A percentile compares a stretch with the other conserved stretches of the same genome.
Evolutionary conservation across 2,888 invertebrate genomes (phyloP).

Genomic region (Atethmia centrago): DNA sequence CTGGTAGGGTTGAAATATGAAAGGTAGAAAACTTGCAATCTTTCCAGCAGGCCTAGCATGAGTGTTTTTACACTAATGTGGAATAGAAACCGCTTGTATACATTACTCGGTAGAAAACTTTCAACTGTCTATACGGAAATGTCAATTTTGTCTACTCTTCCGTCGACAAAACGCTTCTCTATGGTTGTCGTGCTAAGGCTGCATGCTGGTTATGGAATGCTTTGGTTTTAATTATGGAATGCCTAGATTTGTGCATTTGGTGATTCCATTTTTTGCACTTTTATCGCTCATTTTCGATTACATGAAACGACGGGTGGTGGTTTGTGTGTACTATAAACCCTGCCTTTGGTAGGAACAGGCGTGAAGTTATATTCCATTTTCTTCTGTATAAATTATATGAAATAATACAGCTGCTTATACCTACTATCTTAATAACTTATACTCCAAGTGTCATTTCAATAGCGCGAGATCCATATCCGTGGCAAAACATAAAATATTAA

Average conservation of each 20-base stretch:
- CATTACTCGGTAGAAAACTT: no score
- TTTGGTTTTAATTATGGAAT: not conserved
- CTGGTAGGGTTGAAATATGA: slow-evolving; percentile 10
- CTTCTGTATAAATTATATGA: not conserved
- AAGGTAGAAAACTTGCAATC: not conserved
- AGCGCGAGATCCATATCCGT: no score
- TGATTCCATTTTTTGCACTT: not conserved
- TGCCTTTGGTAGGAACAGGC: not conserved
- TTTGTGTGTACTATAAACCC: not conserved
- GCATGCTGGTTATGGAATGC: no score
- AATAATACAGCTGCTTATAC: not conserved
- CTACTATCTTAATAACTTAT: not conserved
- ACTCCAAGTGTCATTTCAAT: not conserved
- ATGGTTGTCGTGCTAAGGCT: no score
- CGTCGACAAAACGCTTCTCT: no score
- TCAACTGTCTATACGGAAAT: no score
- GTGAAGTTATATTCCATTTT: not conserved
- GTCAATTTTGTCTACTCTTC: no score
- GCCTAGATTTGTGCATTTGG: not conserved
- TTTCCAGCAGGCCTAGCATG: no score
- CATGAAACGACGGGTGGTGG: not conserved
- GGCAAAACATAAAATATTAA: no score
- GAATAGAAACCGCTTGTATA: no score
- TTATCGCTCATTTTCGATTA: no score
- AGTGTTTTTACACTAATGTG: no score